These are phyloP conservation scores for Crotalus horridus DNA, from an alignment of 2,113 vertebrate species.

Conservation along the genomic window DNA sequence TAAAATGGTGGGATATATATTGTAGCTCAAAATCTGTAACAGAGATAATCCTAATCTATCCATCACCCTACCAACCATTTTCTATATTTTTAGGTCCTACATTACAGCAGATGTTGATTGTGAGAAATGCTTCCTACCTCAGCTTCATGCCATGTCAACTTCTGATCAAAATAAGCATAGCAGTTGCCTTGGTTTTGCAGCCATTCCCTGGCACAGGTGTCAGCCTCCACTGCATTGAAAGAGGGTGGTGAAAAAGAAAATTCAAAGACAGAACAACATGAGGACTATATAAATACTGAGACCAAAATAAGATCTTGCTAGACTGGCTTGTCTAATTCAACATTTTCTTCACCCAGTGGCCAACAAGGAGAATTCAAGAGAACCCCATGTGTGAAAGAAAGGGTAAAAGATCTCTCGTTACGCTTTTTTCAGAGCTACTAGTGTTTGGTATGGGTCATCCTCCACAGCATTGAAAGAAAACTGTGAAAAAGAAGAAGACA, in stretches of 20 bases:
- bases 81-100: not conserved
- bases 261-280: not conserved
- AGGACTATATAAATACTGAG: not conserved
- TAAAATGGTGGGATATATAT: too few species aligned
- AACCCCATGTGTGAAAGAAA: too few species aligned
- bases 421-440: too few species aligned
- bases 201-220: constrained; percentile 13
- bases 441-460: not conserved
- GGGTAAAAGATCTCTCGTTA: too few species aligned
- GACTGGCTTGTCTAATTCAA: not conserved
- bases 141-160: not conserved
- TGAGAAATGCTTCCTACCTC: not conserved
- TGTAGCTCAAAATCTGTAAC: too few species aligned
- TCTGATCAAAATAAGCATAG: constrained; percentile 2
- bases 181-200: constrained; percentile 21
- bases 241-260: not conserved
- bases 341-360: too few species aligned
- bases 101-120: not conserved
- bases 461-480: not conserved
- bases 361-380: too few species aligned
- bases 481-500: not conserved
- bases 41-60: too few species aligned
- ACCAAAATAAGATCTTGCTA: not conserved
- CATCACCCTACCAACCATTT: not conserved
- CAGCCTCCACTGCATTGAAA: not conserved